Base-by-base conservation (phyloP, 2,797 vertebrate species). In the Galaxias olidus region DNA sequence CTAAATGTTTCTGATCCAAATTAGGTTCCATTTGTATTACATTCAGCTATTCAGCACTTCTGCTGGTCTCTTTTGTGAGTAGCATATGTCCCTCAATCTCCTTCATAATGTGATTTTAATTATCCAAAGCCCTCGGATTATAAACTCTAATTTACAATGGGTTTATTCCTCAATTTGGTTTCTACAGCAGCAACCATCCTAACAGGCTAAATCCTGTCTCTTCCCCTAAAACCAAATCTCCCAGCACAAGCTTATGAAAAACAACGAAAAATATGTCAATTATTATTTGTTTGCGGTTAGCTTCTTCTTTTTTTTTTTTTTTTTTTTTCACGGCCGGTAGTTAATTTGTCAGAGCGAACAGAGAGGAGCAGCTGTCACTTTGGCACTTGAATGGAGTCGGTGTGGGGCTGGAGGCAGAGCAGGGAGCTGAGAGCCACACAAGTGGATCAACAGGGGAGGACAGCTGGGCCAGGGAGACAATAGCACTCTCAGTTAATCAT, bases 401-500 rank as follows among this genome's bases (percentile, higher is more conserved):
- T 81, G 54, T 48, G 60, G 19, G 10, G 59, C 8, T 18, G 19
- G 19, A 20, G 19, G 52, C 14, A 20, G 59, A 47, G 43, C 86
- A 81, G 80, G 83, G 73, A 75, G 79, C 76, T 74, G 73, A 65
- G 83, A 82, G 84, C 83, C 80, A 85, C 81, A 77, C 44, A 77
- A 83, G 81, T 88, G 83, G 86, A 91, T 88, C 89, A 90, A 87
- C 85, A 80, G 81, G 81, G 74, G 72, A 82, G 84, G 82, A 90
- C 90, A 91, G 92, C 89, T 88, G 91, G 87, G 88, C 10, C 49
- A 54, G 17, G 74, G 81, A 85, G 87, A 91, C 87, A 91, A 91
- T 90, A 83, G 84, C 86, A 87, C 86, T 90, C 87, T 91, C 85
- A 88, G 91, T 91, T 91, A 92, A 91, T 91, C 87, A 92, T 93